These are phyloP conservation scores for Arothron firmamentum DNA, from an alignment of 2,113 vertebrate genomes.

Conservation along the genomic window DNA sequence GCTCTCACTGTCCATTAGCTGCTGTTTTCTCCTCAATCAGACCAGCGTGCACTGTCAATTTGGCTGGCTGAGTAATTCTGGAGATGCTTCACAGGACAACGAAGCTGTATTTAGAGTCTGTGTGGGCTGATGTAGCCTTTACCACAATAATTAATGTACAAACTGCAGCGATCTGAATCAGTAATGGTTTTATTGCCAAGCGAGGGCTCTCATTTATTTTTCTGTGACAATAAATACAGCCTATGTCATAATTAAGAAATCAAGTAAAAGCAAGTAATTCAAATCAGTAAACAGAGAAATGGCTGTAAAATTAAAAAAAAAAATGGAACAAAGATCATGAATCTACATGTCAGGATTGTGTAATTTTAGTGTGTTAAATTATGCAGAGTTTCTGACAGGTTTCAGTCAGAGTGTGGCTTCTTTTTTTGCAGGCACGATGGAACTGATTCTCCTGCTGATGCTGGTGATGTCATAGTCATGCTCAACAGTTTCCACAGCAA, in stretches of 20 bases:
- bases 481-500: slow-evolving; percentile 93
- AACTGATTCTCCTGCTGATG: slow-evolving; percentile 81
- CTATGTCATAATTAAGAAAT: too few relatives aligned
- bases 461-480: slow-evolving; percentile 79
- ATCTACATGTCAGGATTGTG: too few relatives aligned
- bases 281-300: background rate
- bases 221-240: too few relatives aligned
- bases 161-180: background rate
- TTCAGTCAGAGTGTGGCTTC: slow-evolving; percentile 1
- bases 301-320: background rate
- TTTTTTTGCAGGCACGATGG: slow-evolving; percentile 82
- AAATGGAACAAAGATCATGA: too few relatives aligned
- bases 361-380: background rate
- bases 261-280: background rate
- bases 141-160: background rate
- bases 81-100: background rate
- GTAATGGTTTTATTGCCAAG: background rate
- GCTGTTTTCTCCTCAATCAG: slow-evolving; percentile 12
- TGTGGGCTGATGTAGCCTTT: background rate
- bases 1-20: slow-evolving; percentile 32
- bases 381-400: background rate
- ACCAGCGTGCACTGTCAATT: slow-evolving; percentile 2
- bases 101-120: too few relatives aligned
- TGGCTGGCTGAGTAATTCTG: background rate
- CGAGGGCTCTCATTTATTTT: background rate